These are phyloP conservation scores for Ammodytes marinus DNA, from an alignment of 2,113 vertebrate genomes.

Conservation along the genomic window DNA sequence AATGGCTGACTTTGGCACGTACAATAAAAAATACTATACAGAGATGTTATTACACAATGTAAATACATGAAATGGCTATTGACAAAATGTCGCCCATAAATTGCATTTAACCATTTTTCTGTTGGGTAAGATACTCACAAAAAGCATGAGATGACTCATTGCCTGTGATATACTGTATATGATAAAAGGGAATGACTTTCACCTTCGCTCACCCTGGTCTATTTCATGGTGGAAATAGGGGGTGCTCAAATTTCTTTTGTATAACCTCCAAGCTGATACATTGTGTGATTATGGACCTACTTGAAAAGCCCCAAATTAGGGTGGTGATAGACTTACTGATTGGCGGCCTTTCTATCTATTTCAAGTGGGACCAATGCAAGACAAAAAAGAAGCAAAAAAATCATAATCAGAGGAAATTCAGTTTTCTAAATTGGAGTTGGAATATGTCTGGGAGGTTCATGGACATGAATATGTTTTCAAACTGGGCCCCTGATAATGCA, in stretches of 20 bases:
- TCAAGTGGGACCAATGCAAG: not conserved
- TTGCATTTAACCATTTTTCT: no score
- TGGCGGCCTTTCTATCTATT: not conserved
- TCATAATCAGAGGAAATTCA: not conserved
- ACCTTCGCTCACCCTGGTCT: not conserved
- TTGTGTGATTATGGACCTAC: not conserved
- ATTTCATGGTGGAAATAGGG: not conserved
- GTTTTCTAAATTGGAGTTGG: not conserved
- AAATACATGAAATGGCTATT: not conserved
- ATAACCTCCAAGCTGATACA: not conserved
- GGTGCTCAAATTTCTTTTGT: not conserved
- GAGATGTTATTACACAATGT: not conserved
- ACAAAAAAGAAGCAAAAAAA: not conserved
- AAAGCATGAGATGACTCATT: not conserved
- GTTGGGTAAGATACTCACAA: not conserved
- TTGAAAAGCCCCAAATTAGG: not conserved
- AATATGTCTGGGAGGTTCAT: not conserved
- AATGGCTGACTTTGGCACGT: not conserved
- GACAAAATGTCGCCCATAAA: not conserved
- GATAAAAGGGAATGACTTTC: not conserved
- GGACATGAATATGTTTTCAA: slow-evolving; percentile 7
- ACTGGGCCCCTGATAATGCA: not conserved
- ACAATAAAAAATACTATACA: not conserved
- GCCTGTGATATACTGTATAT: no score
- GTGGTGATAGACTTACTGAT: not conserved